Percentiles rank a stretch among this genome's conserved stretches.
phyloP scores from a whole-genome alignment of 2,797 vertebrate genomes.

The Huso huso region DNA sequence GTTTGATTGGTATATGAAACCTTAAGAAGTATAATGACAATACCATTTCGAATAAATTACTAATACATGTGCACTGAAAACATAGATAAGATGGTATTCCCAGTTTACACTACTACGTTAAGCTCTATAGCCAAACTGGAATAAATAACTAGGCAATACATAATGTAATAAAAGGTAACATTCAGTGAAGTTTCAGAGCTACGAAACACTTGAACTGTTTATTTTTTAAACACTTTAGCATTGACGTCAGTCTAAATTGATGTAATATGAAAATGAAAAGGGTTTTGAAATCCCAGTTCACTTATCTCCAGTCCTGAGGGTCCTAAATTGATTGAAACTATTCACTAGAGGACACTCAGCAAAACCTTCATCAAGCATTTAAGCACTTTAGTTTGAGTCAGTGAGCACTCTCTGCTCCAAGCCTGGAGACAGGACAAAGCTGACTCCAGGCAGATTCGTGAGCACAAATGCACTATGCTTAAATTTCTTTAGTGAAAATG shows the following conservation, averaged over 20 bases:
- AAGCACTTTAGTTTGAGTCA: not conserved
- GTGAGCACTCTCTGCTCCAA: not conserved
- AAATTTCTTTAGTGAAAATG: not conserved
- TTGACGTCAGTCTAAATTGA: not conserved
- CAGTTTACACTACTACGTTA: too few relatives aligned
- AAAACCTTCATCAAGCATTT: not conserved
- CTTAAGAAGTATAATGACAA: too few relatives aligned
- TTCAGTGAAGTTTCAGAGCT: too few relatives aligned
- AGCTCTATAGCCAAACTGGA: too few relatives aligned
- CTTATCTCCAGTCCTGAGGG: not conserved
- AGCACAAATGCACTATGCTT: not conserved
- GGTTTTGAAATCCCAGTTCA: slow-evolving; percentile 35
- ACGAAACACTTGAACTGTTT: too few relatives aligned
- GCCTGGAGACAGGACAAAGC: not conserved
- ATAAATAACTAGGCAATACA: too few relatives aligned
- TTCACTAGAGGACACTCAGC: not conserved
- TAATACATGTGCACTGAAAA: too few relatives aligned
- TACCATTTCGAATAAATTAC: too few relatives aligned
- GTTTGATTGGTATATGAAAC: too few relatives aligned
- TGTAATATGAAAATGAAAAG: slow-evolving; percentile 11
- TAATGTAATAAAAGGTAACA: too few relatives aligned
- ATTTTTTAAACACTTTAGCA: too few relatives aligned
- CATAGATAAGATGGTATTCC: too few relatives aligned
- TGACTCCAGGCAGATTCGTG: not conserved
- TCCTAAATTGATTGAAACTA: slow-evolving; percentile 24